Evolutionary conservation across 1,140 invertebrate genomes (phyloP).

Genomic region (Temnothorax curvispinosus): DNA sequence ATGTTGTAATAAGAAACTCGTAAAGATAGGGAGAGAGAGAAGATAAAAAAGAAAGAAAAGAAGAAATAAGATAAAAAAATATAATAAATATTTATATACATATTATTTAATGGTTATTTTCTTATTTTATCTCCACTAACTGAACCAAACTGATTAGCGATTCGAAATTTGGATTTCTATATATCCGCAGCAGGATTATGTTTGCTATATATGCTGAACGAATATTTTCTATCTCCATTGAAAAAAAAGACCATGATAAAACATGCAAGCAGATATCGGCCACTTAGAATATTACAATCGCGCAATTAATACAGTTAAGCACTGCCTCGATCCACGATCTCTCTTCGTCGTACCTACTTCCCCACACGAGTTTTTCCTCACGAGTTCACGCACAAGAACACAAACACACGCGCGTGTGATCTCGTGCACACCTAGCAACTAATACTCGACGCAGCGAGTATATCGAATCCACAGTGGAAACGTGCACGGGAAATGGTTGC

Average conservation of each 20-base stretch:
- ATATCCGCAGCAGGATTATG: background rate
- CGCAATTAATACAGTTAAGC: conserved; percentile 76
- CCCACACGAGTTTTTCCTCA: conserved; percentile 11
- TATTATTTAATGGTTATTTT: background rate
- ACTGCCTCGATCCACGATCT: conserved; percentile 55
- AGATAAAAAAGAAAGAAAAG: too few relatives aligned
- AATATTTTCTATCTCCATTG: background rate
- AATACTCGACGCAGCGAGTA: conserved; percentile 61
- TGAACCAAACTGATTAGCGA: background rate
- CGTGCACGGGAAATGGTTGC: conserved; percentile 80
- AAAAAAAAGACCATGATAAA: conserved; percentile 25
- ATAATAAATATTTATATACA: background rate
- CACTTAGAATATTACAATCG: conserved; percentile 73
- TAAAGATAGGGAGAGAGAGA: background rate
- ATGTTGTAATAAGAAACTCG: background rate
- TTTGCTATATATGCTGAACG: background rate
- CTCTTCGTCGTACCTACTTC: conserved; percentile 20
- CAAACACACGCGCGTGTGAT: background rate
- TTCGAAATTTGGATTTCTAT: background rate
- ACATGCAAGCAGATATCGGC: conserved; percentile 70
- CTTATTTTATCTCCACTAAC: background rate
- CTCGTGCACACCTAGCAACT: conserved; percentile 28
- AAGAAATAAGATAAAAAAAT: background rate
- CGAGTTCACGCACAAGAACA: conserved; percentile 23
- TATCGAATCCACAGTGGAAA: conserved; percentile 79